Evolutionary conservation across 2,113 vertebrate species (phyloP).

Genomic region (Trinectes maculatus): DNA sequence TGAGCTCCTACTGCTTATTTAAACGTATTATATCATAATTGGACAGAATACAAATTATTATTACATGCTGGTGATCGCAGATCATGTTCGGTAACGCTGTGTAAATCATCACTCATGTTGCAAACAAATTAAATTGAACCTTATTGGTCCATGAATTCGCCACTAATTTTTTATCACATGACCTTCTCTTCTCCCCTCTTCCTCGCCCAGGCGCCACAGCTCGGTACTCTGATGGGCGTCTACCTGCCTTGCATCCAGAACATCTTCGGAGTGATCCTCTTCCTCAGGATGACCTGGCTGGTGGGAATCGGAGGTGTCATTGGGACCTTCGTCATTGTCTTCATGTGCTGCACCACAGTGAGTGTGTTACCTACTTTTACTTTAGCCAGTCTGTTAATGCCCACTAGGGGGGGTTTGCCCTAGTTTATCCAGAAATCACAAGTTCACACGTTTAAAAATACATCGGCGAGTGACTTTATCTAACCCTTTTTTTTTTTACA

Average conservation of each 20-base stretch:
- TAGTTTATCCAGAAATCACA: conserved; percentile 8
- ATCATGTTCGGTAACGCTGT: neutral
- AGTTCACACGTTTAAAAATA: conserved; percentile 1
- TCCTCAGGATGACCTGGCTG: conserved; percentile 98
- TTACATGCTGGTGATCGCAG: too few relatives aligned
- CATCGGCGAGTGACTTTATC: neutral
- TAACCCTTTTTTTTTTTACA: neutral
- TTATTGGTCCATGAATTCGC: neutral
- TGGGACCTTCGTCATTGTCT: conserved; percentile 94
- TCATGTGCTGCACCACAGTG: conserved; percentile 96
- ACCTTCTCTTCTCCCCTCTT: neutral
- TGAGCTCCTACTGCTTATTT: too few relatives aligned
- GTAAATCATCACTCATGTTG: too few relatives aligned
- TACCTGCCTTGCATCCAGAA: conserved; percentile 98
- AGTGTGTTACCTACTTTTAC: conserved; percentile 70
- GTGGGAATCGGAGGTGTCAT: conserved; percentile 96
- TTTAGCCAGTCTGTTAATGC: neutral
- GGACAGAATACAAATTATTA: too few relatives aligned
- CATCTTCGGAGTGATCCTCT: conserved; percentile 98
- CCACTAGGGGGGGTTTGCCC: neutral
- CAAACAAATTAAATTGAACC: neutral
- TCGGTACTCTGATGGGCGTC: conserved; percentile 98
- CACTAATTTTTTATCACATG: neutral
- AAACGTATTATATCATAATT: too few relatives aligned
- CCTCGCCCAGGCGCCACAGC: conserved; percentile 87